A percentile compares a stretch with the other conserved stretches of the same genome.
Conservation (phyloP, 2,888 invertebrate species). For the Antheraea yamamai region DNA sequence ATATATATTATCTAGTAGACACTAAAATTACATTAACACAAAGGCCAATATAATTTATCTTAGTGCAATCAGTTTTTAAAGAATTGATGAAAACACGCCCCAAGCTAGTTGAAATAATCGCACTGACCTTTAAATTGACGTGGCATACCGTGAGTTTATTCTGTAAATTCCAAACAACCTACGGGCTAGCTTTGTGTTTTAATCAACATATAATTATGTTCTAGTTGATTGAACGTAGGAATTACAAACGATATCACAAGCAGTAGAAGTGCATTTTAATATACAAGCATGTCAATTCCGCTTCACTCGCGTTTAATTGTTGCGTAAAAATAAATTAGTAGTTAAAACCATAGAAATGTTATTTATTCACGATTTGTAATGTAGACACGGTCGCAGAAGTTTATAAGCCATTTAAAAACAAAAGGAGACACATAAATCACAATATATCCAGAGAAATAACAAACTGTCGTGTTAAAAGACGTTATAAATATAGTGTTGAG, state of each 20-base stretch:
- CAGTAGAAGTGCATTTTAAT: not conserved
- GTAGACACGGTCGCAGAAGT: too few species aligned
- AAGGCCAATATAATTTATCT: not conserved
- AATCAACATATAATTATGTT: not conserved
- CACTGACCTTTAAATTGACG: not conserved
- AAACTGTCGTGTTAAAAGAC: too few species aligned
- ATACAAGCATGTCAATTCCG: not conserved
- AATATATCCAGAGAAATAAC: too few species aligned
- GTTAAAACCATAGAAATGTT: too few species aligned
- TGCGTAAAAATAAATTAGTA: too few species aligned
- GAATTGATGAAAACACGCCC: not conserved
- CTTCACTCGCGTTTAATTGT: not conserved
- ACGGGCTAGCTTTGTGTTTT: not conserved
- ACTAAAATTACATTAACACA: not conserved
- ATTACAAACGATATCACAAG: not conserved
- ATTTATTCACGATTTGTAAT: too few species aligned
- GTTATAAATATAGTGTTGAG: too few species aligned
- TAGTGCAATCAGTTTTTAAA: not conserved
- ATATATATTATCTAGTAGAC: too few species aligned
- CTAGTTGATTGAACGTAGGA: not conserved
- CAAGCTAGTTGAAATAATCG: not conserved
- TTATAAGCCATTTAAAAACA: too few species aligned
- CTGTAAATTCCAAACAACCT: not conserved
- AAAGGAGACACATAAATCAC: too few species aligned
- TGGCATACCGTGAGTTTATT: not conserved